Evolutionary conservation across 2,888 invertebrate species (phyloP).

Genomic region (Hesperia comma): DNA sequence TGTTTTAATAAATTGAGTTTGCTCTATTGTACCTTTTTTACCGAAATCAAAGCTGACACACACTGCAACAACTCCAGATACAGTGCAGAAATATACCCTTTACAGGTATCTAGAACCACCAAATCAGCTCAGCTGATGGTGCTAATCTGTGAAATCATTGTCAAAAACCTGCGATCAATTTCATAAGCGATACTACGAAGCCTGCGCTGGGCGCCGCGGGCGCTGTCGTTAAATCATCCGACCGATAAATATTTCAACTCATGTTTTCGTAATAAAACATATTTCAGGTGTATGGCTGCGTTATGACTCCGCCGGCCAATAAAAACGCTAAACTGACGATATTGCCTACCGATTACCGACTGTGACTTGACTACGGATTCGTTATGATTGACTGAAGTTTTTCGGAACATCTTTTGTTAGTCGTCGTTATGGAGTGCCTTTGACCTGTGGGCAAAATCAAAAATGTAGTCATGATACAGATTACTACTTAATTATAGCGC

Average conservation of each 20-base stretch:
- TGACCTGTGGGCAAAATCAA: too few species aligned
- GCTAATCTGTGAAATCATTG: slow-evolving; percentile 1
- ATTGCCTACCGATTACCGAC: slow-evolving; percentile 44
- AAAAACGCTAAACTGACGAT: slow-evolving; percentile 64
- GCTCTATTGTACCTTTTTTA: too few species aligned
- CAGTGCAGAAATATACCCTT: too few species aligned
- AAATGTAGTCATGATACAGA: too few species aligned
- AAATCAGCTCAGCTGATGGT: background rate
- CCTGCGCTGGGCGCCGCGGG: slow-evolving; percentile 27
- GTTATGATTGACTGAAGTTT: background rate
- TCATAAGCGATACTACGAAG: background rate
- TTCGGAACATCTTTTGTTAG: background rate
- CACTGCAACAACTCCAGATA: too few species aligned
- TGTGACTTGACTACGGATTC: slow-evolving; percentile 23
- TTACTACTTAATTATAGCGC: too few species aligned
- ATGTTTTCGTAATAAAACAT: slow-evolving; percentile 69
- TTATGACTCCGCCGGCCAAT: slow-evolving; percentile 58
- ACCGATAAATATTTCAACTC: slow-evolving; percentile 71
- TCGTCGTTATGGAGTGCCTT: too few species aligned
- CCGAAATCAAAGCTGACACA: too few species aligned
- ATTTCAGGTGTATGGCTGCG: slow-evolving; percentile 59
- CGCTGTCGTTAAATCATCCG: slow-evolving; percentile 62
- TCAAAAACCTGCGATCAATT: background rate
- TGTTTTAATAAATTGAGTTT: too few species aligned
- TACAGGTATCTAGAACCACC: too few species aligned